phyloP scores from a whole-genome alignment of 2,888 invertebrate genomes.

The Coenonympha glycerion region DNA sequence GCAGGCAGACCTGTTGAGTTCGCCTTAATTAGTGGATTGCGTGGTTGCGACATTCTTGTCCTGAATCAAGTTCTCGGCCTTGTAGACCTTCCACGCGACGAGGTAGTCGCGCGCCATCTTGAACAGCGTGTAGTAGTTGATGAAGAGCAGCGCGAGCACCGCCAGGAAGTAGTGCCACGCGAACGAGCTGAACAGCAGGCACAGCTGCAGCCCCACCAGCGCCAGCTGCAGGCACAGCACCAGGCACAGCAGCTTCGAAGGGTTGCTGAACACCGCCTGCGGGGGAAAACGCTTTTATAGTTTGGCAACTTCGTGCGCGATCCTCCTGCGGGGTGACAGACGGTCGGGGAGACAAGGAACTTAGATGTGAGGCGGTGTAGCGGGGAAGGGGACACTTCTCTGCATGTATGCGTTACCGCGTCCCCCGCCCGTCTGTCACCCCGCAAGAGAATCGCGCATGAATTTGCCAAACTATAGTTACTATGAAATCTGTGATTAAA shows the following conservation, averaged over 20 bases:
- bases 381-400: no score
- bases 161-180: constrained; percentile 96
- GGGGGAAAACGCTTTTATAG: constrained; percentile 12
- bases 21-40: not conserved
- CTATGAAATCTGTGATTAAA: no score
- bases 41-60: constrained; percentile 64
- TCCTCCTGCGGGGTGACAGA: no score
- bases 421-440: no score
- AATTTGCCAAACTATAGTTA: no score
- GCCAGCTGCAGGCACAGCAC: constrained; percentile 82
- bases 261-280: constrained; percentile 91
- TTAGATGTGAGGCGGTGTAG: no score
- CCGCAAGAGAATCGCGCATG: no score
- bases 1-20: no score
- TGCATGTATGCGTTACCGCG: no score
- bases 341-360: no score
- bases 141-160: constrained; percentile 88
- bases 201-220: constrained; percentile 84
- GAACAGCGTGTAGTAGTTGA: constrained; percentile 94
- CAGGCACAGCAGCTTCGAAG: constrained; percentile 83
- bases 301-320: no score
- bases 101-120: constrained; percentile 91
- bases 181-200: constrained; percentile 84
- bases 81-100: constrained; percentile 88
- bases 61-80: constrained; percentile 81